Base-by-base conservation (phyloP, 2,113 vertebrate genomes). In the Spea bombifrons region DNA sequence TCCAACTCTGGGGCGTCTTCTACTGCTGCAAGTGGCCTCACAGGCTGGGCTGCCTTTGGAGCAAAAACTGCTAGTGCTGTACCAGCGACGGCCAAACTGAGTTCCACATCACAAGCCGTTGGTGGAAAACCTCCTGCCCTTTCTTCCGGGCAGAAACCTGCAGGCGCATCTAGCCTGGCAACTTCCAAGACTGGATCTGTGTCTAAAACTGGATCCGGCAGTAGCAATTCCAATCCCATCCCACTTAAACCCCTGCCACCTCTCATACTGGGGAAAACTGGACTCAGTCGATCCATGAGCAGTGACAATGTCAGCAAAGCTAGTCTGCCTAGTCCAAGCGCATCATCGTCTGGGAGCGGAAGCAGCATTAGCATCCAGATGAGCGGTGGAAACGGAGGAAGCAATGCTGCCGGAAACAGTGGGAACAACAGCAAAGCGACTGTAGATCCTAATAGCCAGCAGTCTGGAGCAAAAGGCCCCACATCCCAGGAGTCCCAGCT, bases 401-500 rank as follows among this genome's bases (percentile, higher is more conserved):
- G 90, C 17, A 66, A 90, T 0, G n/a, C 84, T 0, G 88, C 88
- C 0, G 73, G 72, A 43, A 76, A 85, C 0, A 83, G 87, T 6
- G 81, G 84, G 48, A 82, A 84, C 0, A 70, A 88, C 0, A 87
- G 89, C 83, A 95, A 98, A 86, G 83, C 83, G 0, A 50, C 86
- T 0, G 16, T 86, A 0, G 92, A 94, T 63, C 16, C 80, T 3
- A 59, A 86, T 0, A 86, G 45, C 44, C 87, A 88, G 82, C 66
- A 88, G 0, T 69, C 90, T 0, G 93, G 94, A 16, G 89, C 94
- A 0, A 99, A 98, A 85, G 91, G 92, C 1, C 96, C 95, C 0
- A 98, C 96, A 2, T 97, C 96, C 8, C 97, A 99, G 83, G 98
- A 99, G 67, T 98, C 96, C 7, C 97, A 99, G 87, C 94, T 98